phyloP scores from a whole-genome alignment of 2,113 vertebrate species.

The Saccopteryx leptura region DNA sequence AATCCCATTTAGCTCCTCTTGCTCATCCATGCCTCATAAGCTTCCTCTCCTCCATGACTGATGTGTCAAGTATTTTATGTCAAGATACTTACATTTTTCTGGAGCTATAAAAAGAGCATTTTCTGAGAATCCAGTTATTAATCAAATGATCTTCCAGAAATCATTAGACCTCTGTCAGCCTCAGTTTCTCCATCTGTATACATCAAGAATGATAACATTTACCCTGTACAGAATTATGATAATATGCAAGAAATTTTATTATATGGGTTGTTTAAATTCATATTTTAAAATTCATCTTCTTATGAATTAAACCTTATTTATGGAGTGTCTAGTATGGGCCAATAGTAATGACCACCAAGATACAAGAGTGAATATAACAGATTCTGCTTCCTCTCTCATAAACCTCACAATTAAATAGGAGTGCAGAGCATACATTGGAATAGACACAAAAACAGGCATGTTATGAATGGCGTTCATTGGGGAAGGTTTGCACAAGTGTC shows the following conservation, averaged over 20 bases:
- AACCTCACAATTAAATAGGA: accelerated
- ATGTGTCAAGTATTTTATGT: neutral
- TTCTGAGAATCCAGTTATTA: neutral
- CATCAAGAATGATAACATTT: neutral
- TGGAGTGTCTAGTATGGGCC: neutral
- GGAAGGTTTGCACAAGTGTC: neutral
- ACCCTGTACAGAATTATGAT: neutral
- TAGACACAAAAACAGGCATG: neutral
- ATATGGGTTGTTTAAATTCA: neutral
- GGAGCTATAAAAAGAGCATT: neutral
- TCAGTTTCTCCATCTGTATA: neutral
- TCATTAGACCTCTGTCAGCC: neutral
- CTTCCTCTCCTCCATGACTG: neutral
- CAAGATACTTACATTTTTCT: too few species aligned
- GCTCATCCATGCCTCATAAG: accelerated
- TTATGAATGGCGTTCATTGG: neutral
- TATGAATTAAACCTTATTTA: neutral
- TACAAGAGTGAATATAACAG: accelerated
- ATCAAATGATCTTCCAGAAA: neutral
- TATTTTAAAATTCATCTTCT: neutral
- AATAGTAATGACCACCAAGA: neutral
- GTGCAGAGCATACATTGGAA: neutral
- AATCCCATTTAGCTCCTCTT: accelerated
- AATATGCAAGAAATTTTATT: neutral
- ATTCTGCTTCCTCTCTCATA: neutral